Evolutionary conservation across 1,140 invertebrate genomes (phyloP), one percentile per base, ranked within the genome.

Genomic region (Lordiphosa collinella): DNA sequence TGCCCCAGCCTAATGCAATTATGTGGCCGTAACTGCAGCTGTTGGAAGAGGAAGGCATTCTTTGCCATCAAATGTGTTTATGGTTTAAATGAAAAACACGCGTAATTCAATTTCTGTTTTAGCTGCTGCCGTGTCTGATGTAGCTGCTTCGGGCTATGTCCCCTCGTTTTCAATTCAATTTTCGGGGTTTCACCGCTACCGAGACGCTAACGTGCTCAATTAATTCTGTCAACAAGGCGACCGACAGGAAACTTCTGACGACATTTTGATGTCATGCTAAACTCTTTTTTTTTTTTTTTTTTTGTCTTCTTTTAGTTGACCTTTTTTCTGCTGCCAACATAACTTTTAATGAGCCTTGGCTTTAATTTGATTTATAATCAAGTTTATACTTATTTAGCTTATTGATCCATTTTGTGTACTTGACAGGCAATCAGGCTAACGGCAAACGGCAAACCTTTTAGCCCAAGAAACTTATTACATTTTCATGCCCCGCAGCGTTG

Each of bases 171-270:
- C 52, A 78, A 76, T 76, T 79, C 48, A 76, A 76, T 76, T 76
- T 76, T 51, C 60, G 41, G 48, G 36, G 57, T 48, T 46, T 38
- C 51, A 37, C 34, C 52, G 50, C 35, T 16, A n/a, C 9, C 52
- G 47, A 55, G 14, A 34, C 73, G 56, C 57, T 78, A 76, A 78
- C 72, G 67, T 78, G 61, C 61, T 49, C 73, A 76, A 76, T 76
- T 76, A 76, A 72, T 76, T 72, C 73, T 72, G 73, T 78, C 73
- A 76, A 72, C 73, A 76, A 57, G 67, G 67, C 46, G 18, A 44
- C 60, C 9, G 44, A 52, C 44, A 9, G 35, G 22, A 16, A 29
- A 22, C 18, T 22, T 3, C 18, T 22, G 18, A 22, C 18, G 18
- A 22, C 18, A 22, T 22, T 22, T 22, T 22, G 18, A 22, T 22